phyloP scores from a whole-genome alignment of 1,140 invertebrate species.

The Meloidogyne floridensis region DNA sequence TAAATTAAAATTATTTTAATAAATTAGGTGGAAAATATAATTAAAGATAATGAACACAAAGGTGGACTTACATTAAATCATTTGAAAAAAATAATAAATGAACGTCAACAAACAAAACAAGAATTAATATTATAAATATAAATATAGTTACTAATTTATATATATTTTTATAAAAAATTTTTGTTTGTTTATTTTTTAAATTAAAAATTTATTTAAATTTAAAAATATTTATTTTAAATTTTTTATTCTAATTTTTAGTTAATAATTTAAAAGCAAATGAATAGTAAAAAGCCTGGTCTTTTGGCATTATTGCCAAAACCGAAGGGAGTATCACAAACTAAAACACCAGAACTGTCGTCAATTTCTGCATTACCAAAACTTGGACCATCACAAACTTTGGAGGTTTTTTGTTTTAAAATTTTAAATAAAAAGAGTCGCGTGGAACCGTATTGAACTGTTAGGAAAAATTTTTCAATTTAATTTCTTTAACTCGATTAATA shows the following conservation, averaged over 20 bases:
- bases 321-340: slow-evolving; percentile 4
- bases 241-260: not conserved
- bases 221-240: not conserved
- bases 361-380: not conserved
- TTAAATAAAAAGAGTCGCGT: too few relatives aligned
- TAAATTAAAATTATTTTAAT: not conserved
- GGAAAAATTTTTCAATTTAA: too few relatives aligned
- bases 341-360: not conserved
- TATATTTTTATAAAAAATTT: not conserved
- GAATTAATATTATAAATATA: not conserved
- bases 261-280: slow-evolving; percentile 12
- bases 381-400: not conserved
- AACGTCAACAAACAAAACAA: not conserved
- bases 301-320: slow-evolving; percentile 38
- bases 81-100: slow-evolving; percentile 10
- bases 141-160: not conserved
- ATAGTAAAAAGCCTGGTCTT: slow-evolving; percentile 22
- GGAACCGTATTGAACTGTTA: too few relatives aligned
- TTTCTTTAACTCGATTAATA: too few relatives aligned
- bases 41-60: not conserved
- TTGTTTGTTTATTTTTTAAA: not conserved
- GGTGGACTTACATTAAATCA: slow-evolving; percentile 3
- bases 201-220: not conserved
- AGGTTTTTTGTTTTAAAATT: not conserved
- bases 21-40: slow-evolving; percentile 1